Conservation (phyloP, 2,113 vertebrate genomes). For the Sakesphorus luctuosus region DNA sequence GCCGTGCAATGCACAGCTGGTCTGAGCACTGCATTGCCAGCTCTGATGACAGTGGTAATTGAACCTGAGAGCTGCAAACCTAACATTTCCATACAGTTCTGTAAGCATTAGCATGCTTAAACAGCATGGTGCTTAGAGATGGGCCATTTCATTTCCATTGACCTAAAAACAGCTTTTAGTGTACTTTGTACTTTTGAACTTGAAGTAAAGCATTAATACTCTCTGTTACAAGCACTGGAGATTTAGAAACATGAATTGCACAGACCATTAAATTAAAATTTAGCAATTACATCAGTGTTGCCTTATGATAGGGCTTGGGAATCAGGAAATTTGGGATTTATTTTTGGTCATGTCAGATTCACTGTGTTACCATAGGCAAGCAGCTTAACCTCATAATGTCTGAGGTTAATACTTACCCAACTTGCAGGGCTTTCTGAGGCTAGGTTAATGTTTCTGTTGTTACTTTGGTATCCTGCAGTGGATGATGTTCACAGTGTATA, state of each 20-base stretch:
- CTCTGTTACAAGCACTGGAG: neutral
- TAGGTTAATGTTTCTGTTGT: neutral
- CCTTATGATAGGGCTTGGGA: neutral
- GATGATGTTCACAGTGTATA: neutral
- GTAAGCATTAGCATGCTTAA: neutral
- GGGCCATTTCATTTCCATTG: neutral
- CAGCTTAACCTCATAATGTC: neutral
- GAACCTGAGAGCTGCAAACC: accelerated
- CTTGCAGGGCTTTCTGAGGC: neutral
- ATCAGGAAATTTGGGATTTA: neutral
- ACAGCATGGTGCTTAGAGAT: neutral
- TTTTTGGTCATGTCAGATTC: neutral
- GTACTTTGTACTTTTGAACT: neutral
- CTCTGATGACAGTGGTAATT: neutral
- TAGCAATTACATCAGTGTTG: neutral
- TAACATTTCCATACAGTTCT: neutral
- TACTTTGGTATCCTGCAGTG: neutral
- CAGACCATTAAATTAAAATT: neutral
- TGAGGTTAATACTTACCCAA: neutral
- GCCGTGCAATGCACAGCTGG: neutral
- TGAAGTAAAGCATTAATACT: neutral
- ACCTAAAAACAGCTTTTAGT: neutral
- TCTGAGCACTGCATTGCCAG: neutral
- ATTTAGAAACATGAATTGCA: neutral
- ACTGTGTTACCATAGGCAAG: neutral